These are phyloP conservation scores for Idris sp. DNA, from an alignment of 1,140 invertebrate species.

Conservation along the genomic window DNA sequence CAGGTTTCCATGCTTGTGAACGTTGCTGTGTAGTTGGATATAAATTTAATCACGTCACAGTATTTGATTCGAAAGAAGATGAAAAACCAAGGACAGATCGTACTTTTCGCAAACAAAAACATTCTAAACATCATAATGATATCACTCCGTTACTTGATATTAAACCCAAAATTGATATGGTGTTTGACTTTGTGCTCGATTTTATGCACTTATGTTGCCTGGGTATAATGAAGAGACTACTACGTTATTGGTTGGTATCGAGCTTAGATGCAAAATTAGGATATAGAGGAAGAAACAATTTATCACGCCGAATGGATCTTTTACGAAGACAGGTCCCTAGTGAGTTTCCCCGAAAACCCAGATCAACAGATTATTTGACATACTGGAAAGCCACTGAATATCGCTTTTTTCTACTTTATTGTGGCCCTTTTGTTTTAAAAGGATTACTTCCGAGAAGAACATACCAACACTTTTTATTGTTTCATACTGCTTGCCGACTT, in stretches of 20 bases:
- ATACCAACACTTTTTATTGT: conserved; percentile 5
- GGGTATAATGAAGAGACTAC: background rate
- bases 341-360: no score
- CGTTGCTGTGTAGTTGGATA: no score
- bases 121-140: background rate
- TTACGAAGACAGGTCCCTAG: no score
- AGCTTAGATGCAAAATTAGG: background rate
- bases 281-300: background rate
- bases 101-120: background rate
- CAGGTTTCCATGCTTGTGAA: no score
- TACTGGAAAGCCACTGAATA: background rate
- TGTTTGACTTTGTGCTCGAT: conserved; percentile 1
- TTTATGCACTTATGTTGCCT: conserved; percentile 7
- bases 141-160: background rate
- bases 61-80: background rate
- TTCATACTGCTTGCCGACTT: conserved; percentile 17
- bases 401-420: conserved; percentile 10
- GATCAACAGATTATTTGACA: no score
- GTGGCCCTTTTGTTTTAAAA: background rate
- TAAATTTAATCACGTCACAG: no score
- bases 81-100: background rate
- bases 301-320: background rate
- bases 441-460: background rate
- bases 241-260: background rate
- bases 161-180: conserved; percentile 1